Percentiles rank a stretch among this genome's conserved stretches.
phyloP scores from a whole-genome alignment of 2,113 vertebrate species.

The Pelecanus crispus region DNA sequence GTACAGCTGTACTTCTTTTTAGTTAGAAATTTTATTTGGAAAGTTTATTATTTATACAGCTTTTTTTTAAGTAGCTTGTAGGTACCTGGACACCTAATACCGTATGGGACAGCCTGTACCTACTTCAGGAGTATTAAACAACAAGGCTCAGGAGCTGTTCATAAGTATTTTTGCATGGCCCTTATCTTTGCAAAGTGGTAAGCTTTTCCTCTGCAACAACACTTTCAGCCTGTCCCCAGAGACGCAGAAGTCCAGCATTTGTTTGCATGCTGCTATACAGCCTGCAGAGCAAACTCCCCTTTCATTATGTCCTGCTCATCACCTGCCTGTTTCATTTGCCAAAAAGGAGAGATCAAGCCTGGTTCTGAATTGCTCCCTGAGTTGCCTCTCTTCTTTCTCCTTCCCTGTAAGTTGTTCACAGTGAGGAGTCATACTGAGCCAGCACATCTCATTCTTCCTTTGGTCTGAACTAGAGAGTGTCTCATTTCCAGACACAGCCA shows the following conservation, averaged over 20 bases:
- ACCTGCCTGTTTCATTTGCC: not conserved
- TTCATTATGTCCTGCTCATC: not conserved
- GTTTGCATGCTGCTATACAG: not conserved
- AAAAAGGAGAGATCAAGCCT: not conserved
- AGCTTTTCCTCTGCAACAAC: not conserved
- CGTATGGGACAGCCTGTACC: not conserved
- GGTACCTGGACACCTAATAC: not conserved
- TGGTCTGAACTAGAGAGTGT: not conserved
- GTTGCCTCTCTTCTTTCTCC: not conserved
- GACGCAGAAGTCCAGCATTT: not conserved
- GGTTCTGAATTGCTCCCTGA: not conserved
- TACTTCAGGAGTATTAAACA: not conserved
- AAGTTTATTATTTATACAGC: not conserved
- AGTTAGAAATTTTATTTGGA: not conserved
- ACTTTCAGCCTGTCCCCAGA: not conserved
- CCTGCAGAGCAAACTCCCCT: not conserved
- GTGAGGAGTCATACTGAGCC: not conserved
- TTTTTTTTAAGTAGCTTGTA: not conserved
- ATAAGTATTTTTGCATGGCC: not conserved
- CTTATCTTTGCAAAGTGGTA: not conserved
- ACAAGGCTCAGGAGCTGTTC: not conserved
- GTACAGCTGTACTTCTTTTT: not conserved
- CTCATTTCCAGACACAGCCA: not conserved
- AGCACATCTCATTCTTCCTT: not conserved
- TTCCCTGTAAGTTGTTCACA: not conserved